Conservation (phyloP, 2,113 vertebrate species). For the Parus major region DNA sequence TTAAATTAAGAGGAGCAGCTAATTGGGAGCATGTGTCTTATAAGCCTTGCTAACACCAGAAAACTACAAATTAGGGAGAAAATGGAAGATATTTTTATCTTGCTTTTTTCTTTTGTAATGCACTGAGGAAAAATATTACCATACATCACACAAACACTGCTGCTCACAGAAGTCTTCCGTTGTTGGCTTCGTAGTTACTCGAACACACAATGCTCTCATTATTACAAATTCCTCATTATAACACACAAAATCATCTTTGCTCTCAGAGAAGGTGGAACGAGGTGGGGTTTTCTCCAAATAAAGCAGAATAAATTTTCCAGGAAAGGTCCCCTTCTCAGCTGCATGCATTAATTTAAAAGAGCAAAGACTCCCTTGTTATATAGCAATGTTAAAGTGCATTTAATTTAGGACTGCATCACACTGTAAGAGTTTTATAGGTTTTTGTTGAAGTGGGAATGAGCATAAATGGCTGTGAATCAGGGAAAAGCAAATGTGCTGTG, state of each 20-base stretch:
- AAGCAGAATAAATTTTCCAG: not conserved
- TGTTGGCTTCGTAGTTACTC: not conserved
- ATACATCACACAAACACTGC: constrained; percentile 3
- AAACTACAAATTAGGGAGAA: constrained; percentile 85
- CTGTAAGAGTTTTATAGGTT: constrained; percentile 53
- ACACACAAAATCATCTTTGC: constrained; percentile 31
- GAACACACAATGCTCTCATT: not conserved
- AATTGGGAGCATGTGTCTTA: constrained; percentile 99
- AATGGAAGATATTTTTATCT: constrained; percentile 65
- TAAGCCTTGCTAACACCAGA: constrained; percentile 88
- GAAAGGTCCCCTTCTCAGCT: constrained; percentile 16
- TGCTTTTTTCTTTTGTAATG: constrained; percentile 64
- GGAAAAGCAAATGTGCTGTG: not conserved
- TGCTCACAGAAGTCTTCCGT: constrained; percentile 24
- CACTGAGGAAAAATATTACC: constrained; percentile 28
- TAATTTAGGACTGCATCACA: constrained; percentile 50
- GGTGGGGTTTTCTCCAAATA: constrained; percentile 19
- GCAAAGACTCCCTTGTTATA: constrained; percentile 21
- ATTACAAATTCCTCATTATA: constrained; percentile 24
- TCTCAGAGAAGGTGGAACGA: constrained; percentile 26
- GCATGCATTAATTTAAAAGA: not conserved
- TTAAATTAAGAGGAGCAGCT: constrained; percentile 99
- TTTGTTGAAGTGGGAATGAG: constrained; percentile 18
- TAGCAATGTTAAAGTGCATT: constrained; percentile 31
- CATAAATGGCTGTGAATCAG: constrained; percentile 15